Base-by-base conservation (phyloP, 2,113 vertebrate genomes). In the Datnioides undecimradiatus region DNA sequence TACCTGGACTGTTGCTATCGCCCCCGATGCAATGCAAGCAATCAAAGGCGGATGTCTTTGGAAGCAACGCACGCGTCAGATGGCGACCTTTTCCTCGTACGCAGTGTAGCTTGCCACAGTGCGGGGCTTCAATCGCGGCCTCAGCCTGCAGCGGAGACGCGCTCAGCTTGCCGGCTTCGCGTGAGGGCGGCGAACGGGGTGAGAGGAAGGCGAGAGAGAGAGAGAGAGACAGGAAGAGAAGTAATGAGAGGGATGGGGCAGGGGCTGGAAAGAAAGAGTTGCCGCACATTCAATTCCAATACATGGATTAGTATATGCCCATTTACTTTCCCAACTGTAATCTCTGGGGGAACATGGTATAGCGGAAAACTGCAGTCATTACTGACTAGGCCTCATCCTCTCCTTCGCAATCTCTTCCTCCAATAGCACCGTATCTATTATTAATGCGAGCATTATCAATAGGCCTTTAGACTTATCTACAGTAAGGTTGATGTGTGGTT, bases 381-480 rank as follows among this genome's bases (percentile, higher is more conserved):
- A 89, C 79, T n/a, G 75, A 59, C 55, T 34, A 55, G 40, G 67
- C 79, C 59, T 64, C 64, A 68, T 79, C 14, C 31, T 76, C 74
- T 76, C 48, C 55, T 79, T 69, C 40, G 45, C 82, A 49, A 52
- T 84, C 73, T 33, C 73, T 46, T 75, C 69, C 36, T 75, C 48
- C 59, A 34, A 5, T 64, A 40, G 49, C 68, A 52, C 29, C 12
- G 14, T 70, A 90, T 92, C 40, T 80, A 90, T 92, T 92, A 93
- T 93, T 93, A 82, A 92, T 90, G 87, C 74, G 69, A 87, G 84
- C 82, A 84, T 87, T 73, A 87, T 82, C 88, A 86, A 87, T 79
- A 84, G 69, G 63, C 78, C 72, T 69, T 85, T 36, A 73, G 75
- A 59, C 63, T 58, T 80, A 83, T 80, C 73, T 82, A 38, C 46